Conservation (phyloP, 2,888 invertebrate species). For the Apotomis capreana region DNA sequence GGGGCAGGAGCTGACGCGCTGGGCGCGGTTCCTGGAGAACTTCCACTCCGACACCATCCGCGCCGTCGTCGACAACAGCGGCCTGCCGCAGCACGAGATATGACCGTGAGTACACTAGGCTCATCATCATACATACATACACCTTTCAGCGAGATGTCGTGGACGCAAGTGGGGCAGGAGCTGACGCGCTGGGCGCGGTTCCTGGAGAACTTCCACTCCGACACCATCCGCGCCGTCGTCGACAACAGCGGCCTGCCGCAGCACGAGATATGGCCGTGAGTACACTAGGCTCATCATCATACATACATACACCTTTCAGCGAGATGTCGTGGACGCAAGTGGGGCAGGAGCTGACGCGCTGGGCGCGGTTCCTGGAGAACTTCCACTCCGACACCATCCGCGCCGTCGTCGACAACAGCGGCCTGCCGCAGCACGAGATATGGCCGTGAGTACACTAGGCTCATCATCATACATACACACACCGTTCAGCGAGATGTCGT, state of each 20-base stretch:
- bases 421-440: no score
- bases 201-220: constrained; percentile 74
- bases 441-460: no score
- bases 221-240: constrained; percentile 61
- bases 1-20: constrained; percentile 69
- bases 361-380: no score
- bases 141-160: constrained; percentile 61
- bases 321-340: no score
- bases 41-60: constrained; percentile 69
- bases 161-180: constrained; percentile 70
- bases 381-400: no score
- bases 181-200: constrained; percentile 76
- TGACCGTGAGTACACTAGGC: constrained; percentile 63
- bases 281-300: constrained; percentile 27
- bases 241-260: constrained; percentile 51
- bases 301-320: background rate
- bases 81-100: constrained; percentile 50
- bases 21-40: constrained; percentile 78
- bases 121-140: no score
- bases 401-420: no score
- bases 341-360: no score
- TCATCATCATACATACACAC: no score
- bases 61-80: constrained; percentile 55
- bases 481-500: no score
- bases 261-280: constrained; percentile 66